Base-by-base conservation (phyloP, 2,797 vertebrate genomes). In the Crax fasciolata region DNA sequence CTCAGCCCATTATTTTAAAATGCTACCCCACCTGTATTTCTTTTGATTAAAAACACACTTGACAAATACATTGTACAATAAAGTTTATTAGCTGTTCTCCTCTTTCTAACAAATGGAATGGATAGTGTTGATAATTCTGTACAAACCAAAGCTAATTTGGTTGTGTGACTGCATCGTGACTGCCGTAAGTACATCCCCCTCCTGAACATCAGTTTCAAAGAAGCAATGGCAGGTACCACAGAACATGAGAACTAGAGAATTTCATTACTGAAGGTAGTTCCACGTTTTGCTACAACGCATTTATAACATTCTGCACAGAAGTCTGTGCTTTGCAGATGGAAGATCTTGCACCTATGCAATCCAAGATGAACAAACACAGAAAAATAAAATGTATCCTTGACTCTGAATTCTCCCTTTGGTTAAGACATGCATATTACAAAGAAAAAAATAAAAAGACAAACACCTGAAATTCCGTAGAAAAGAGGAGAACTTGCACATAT, bases 51-150 rank as follows among this genome's bases (percentile, higher is more conserved):
- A 97, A 97, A 98, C 97, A 98, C 97, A 75, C 71, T 96, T 95
- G 95, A 98, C 95, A 96, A 97, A 93, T 35, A 61, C 41, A 89
- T 98, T 97, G 97, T 98, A 98, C 98, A 98, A 98, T 98, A 98
- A 98, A 98, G 96, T 99, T 98, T 98, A 98, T 98, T 98, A 98
- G 98, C 98, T 97, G 98, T 98, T 98, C 98, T 98, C 98, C 98
- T 98, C 98, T 97, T 98, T 98, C 98, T 97, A 98, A 98, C 98
- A 98, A 98, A 97, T 98, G 98, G 98, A 98, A 98, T 98, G 98
- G 98, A 98, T 98, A 98, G 94, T 94, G 97, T 96, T 94, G 95
- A 92, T 97, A 97, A 97, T 94, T 98, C 96, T 97, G 98, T 98
- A 98, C 98, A 98, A 98, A 98, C 94, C 96, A 98, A 97, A 97